Conservation (phyloP, 1,140 invertebrate species). For the Bombus consobrinus region DNA sequence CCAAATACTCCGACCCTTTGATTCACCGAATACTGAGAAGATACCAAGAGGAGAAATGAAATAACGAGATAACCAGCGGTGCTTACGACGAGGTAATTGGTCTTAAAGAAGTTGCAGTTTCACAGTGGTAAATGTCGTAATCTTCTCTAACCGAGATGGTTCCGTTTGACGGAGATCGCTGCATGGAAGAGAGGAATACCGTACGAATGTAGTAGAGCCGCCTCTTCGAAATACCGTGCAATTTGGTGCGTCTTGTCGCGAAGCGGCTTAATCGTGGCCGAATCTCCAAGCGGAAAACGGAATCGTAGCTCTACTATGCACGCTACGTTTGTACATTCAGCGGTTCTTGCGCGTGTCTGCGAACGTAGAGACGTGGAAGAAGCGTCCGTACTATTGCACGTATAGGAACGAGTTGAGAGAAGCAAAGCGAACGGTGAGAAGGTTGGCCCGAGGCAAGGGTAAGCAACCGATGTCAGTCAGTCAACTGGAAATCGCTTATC, state of each 20-base stretch:
- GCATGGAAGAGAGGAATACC: not conserved
- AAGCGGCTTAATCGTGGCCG: constrained; percentile 55
- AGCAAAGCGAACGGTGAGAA: constrained; percentile 46
- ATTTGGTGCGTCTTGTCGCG: constrained; percentile 59
- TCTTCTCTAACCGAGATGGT: not conserved
- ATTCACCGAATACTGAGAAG: not conserved
- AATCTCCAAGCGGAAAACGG: constrained; percentile 50
- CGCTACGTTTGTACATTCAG: constrained; percentile 15
- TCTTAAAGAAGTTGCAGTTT: not conserved
- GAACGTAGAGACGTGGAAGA: not conserved
- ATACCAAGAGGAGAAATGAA: not conserved
- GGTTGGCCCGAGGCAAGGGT: constrained; percentile 50
- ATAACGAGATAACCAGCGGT: constrained; percentile 16
- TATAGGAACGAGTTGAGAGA: constrained; percentile 11
- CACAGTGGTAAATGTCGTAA: not conserved
- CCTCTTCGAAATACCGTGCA: constrained; percentile 59
- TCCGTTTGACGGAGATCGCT: constrained; percentile 36
- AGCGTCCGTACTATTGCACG: not conserved
- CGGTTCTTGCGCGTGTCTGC: not conserved
- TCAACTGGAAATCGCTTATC: constrained; percentile 79
- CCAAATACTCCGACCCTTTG: no score
- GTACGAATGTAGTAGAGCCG: constrained; percentile 16
- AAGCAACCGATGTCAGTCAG: constrained; percentile 74
- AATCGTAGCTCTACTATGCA: constrained; percentile 27
- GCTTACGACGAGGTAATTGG: constrained; percentile 9